phyloP scores from a whole-genome alignment of 2,888 invertebrate genomes.

The Eristalis arbustorum region DNA sequence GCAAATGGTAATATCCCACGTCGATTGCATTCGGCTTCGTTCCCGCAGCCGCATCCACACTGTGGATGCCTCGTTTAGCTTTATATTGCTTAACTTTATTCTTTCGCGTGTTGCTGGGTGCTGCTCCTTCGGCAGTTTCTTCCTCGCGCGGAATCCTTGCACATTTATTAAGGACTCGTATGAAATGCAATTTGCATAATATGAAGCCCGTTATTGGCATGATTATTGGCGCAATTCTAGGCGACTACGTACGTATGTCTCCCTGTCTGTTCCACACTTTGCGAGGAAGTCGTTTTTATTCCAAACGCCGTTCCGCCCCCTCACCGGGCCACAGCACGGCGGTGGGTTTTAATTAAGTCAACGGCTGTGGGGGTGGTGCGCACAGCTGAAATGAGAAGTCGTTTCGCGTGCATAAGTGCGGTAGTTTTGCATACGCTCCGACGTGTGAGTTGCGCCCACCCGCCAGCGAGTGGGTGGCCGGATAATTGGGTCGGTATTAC shows the following conservation, averaged over 20 bases:
- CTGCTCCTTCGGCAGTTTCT: conserved; percentile 1
- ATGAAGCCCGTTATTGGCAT: conserved; percentile 66
- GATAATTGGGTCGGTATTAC: background rate
- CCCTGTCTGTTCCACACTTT: background rate
- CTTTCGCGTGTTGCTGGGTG: background rate
- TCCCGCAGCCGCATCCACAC: conserved; percentile 31
- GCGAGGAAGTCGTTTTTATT: background rate
- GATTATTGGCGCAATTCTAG: conserved; percentile 65
- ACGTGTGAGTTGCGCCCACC: conserved; percentile 24
- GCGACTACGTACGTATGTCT: conserved; percentile 24
- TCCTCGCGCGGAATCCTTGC: background rate
- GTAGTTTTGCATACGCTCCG: conserved; percentile 49
- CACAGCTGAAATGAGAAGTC: conserved; percentile 6
- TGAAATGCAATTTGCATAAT: conserved; percentile 66
- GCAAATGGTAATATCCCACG: conserved; percentile 46
- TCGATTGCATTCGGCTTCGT: conserved; percentile 63
- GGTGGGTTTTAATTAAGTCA: conserved; percentile 57
- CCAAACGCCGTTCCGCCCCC: background rate
- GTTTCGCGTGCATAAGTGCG: conserved; percentile 55
- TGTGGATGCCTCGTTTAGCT: background rate
- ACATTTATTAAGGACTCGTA: conserved; percentile 64
- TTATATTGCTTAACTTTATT: background rate
- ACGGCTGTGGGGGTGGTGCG: background rate
- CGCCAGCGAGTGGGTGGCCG: background rate
- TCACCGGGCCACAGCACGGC: background rate